Evolutionary conservation across 2,888 invertebrate species (phyloP).

Genomic region (Micoletzkya japonica): DNA sequence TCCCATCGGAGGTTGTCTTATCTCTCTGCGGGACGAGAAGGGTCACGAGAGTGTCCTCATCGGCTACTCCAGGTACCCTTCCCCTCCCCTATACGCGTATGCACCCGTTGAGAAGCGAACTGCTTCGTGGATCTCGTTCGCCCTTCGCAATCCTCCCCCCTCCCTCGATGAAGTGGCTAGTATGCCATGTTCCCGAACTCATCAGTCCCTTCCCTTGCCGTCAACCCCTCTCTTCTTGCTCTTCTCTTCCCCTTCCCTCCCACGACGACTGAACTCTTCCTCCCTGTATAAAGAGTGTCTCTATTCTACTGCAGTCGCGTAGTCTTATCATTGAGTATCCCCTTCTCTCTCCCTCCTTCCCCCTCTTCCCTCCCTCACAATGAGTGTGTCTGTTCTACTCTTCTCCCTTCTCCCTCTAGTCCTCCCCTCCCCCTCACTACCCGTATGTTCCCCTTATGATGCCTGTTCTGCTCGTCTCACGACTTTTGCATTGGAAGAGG

Average conservation of each 20-base stretch:
- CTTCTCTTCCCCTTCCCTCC: too few species aligned
- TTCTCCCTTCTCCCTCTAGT: background rate
- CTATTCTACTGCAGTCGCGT: too few species aligned
- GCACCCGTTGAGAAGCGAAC: background rate
- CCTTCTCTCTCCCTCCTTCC: too few species aligned
- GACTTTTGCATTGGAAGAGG: slow-evolving; percentile 9
- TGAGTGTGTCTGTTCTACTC: slow-evolving; percentile 3
- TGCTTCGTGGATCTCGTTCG: slow-evolving; percentile 14
- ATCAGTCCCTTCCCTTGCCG: slow-evolving; percentile 12
- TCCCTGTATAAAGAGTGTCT: background rate
- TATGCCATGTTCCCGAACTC: slow-evolving; percentile 5
- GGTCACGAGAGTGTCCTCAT: slow-evolving; percentile 22
- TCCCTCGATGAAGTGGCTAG: slow-evolving; percentile 3
- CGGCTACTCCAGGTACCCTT: slow-evolving; percentile 10
- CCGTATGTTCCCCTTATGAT: slow-evolving; percentile 12
- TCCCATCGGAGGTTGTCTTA: slow-evolving; percentile 22
- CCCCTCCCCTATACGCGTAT: background rate
- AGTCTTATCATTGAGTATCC: too few species aligned
- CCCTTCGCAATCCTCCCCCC: slow-evolving; percentile 24
- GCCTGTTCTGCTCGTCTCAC: slow-evolving; percentile 8
- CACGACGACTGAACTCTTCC: too few species aligned
- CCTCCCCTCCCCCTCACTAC: background rate
- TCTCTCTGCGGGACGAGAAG: slow-evolving; percentile 21
- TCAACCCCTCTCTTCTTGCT: slow-evolving; percentile 8
- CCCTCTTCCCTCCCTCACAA: too few species aligned